Evolutionary conservation across 2,113 vertebrate species (phyloP).

Genomic region (Oxygymnocypris stewartii): DNA sequence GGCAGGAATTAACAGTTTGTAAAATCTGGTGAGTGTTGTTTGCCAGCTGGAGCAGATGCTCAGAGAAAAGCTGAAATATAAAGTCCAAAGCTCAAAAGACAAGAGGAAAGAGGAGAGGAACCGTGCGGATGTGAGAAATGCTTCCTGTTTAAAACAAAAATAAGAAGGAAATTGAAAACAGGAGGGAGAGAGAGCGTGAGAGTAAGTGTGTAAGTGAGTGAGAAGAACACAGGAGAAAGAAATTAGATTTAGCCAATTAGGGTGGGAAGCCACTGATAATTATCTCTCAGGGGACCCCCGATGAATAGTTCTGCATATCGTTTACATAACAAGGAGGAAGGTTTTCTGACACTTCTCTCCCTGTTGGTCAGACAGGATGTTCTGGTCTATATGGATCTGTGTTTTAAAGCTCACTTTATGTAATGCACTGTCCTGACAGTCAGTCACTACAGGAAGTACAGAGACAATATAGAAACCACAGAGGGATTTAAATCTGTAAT

Average conservation of each 20-base stretch:
- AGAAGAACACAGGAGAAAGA: slow-evolving; percentile 61
- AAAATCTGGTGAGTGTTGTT: slow-evolving; percentile 71
- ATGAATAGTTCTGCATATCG: slow-evolving; percentile 78
- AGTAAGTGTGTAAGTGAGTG: slow-evolving; percentile 56
- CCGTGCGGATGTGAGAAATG: not conserved
- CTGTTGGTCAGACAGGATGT: slow-evolving; percentile 46
- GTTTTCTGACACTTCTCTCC: slow-evolving; percentile 56
- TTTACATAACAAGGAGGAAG: slow-evolving; percentile 80
- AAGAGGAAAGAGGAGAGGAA: slow-evolving; percentile 50
- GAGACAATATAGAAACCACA: not conserved
- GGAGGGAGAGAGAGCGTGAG: slow-evolving; percentile 56
- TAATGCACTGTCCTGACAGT: not conserved
- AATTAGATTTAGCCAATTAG: slow-evolving; percentile 82
- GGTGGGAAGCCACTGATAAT: slow-evolving; percentile 78
- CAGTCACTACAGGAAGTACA: not conserved
- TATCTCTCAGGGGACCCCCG: slow-evolving; percentile 77
- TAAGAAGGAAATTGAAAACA: slow-evolving; percentile 57
- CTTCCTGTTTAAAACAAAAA: slow-evolving; percentile 28
- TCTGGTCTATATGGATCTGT: not conserved
- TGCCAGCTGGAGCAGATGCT: slow-evolving; percentile 80
- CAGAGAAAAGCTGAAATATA: slow-evolving; percentile 68
- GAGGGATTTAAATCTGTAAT: not conserved
- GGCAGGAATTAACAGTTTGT: slow-evolving; percentile 75
- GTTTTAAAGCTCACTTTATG: not conserved
- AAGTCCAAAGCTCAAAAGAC: slow-evolving; percentile 62